Evolutionary conservation across 2,113 vertebrate species (phyloP), one percentile per base, ranked within the genome.

Genomic region (Mugil cephalus): DNA sequence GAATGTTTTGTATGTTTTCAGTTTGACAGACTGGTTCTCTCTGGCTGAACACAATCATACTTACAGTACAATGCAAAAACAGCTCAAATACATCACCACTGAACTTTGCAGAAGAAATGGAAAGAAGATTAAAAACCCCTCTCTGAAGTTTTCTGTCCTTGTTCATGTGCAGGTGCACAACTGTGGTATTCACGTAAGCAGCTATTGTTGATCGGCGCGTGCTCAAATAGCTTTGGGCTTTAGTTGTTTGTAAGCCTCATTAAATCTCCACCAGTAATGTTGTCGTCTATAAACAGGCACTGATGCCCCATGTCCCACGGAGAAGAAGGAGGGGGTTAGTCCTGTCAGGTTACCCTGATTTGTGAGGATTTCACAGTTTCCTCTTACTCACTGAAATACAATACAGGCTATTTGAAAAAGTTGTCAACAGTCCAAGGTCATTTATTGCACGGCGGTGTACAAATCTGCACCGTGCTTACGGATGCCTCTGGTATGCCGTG

Each of bases 361-460:
- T 73, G 63, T 48, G 58, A 79, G 38, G 43, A 38, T 13, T 30
- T 77, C 45, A 7, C 11, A 18, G 69, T 52, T 68, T 79, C 65
- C 43, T 51, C 47, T 78, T 78, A 62, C 73, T 35, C 14, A 10
- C 40, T 86, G 83, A 69, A 80, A 85, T 15, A 61, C 39, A 45
- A 79, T 35, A 68, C 38, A 17, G 56, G 65, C 43, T 21, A 48
- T 60, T 52, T 21, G 51, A 9, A 47, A 73, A 55, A 54, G 47
- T 40, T 77, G 80, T 79, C 77, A 63, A 72, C 45, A 15, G 58
- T 77, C 69, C 66, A 52, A 51, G 45, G 71, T 66, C 73, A 69
- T 75, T 80, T 73, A 60, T 82, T 69, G 42, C 56, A n/a, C 42
- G 11, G 3, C 46, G 14, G 52, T 7, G 65, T 13, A 9, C 38